phyloP scores from a whole-genome alignment of 2,113 vertebrate genomes.

The Cyanoliseus patagonus region DNA sequence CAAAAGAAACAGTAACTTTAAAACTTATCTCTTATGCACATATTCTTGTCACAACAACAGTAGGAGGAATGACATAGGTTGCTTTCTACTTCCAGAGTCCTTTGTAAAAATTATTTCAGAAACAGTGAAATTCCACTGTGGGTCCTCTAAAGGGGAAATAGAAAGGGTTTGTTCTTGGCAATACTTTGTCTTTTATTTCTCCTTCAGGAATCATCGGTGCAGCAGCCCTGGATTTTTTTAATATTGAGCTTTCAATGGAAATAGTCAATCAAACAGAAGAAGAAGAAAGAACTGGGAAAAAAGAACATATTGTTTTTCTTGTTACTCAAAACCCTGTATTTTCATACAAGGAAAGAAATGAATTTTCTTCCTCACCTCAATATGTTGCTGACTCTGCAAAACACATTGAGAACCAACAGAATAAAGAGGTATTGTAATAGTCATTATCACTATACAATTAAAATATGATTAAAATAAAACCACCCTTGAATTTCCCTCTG shows the following conservation, averaged over 20 bases:
- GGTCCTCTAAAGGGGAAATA: background rate
- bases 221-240: slow-evolving; percentile 82
- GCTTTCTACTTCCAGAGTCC: background rate
- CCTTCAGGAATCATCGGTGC: slow-evolving; percentile 77
- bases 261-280: slow-evolving; percentile 77
- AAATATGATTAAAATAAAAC: background rate
- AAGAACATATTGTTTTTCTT: slow-evolving; percentile 79
- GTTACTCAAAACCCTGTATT: slow-evolving; percentile 68
- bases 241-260: slow-evolving; percentile 82
- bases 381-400: slow-evolving; percentile 16
- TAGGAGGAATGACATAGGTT: accelerated
- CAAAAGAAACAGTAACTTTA: background rate
- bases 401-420: background rate
- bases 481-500: background rate
- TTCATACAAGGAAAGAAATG: slow-evolving; percentile 57
- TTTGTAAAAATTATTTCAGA: background rate
- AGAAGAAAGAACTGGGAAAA: slow-evolving; percentile 78
- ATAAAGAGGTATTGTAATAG: slow-evolving; percentile 70
- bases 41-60: background rate
- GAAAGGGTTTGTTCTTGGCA: background rate
- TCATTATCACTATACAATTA: background rate
- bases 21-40: background rate
- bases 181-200: background rate
- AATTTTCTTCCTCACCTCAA: slow-evolving; percentile 13
- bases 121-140: background rate